phyloP scores from a whole-genome alignment of 1,140 invertebrate genomes.

The Bombus pyrosoma region DNA sequence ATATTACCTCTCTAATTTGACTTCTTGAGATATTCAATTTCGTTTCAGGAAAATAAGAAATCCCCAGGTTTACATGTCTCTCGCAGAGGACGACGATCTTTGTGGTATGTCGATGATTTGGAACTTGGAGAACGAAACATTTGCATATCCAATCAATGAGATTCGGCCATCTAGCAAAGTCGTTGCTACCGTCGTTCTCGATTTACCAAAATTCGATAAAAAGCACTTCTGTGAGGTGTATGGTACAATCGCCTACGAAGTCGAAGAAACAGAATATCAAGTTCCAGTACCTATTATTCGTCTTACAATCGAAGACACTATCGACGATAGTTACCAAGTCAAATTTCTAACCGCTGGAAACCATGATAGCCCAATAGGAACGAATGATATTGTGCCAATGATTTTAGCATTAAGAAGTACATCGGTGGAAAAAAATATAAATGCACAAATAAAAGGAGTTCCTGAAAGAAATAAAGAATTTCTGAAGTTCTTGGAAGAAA shows the following conservation, averaged over 20 bases:
- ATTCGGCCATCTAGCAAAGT: conserved; percentile 61
- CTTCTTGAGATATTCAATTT: not conserved
- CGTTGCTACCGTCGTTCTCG: conserved; percentile 69
- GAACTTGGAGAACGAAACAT: conserved; percentile 60
- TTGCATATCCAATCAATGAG: conserved; percentile 69
- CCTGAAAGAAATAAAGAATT: not conserved
- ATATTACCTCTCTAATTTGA: not conserved
- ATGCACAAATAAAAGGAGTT: conserved; percentile 39
- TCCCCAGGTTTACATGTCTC: conserved; percentile 68
- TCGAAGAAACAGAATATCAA: conserved; percentile 72
- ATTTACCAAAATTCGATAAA: conserved; percentile 72
- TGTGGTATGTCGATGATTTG: not conserved
- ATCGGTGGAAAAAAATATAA: conserved; percentile 66
- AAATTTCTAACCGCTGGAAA: conserved; percentile 48
- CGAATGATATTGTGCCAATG: not conserved
- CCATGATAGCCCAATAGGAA: conserved; percentile 28
- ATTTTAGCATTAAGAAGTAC: conserved; percentile 71
- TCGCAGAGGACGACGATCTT: conserved; percentile 37
- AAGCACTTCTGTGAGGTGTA: conserved; percentile 52
- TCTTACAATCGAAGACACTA: conserved; percentile 58
- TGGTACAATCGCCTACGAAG: conserved; percentile 72
- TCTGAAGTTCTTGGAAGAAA: conserved; percentile 42
- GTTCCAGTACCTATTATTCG: conserved; percentile 60
- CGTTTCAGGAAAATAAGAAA: conserved; percentile 70
- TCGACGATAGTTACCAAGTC: conserved; percentile 60